Conservation (phyloP, 2,888 invertebrate genomes). For the Eueremaeus valkanovi region DNA sequence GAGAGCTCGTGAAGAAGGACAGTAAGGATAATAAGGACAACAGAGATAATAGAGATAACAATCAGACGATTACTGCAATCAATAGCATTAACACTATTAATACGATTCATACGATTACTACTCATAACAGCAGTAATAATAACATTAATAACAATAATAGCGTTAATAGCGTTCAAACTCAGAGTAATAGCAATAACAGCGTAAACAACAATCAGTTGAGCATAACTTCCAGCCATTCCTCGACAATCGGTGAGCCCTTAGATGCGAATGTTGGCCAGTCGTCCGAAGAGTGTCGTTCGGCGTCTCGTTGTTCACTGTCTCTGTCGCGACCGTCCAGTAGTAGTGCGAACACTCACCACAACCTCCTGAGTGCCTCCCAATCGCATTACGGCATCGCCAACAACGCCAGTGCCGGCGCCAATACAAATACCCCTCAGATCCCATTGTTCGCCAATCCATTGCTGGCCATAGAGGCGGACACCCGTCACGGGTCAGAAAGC, state of each 20-base stretch:
- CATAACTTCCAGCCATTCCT: conserved; percentile 6
- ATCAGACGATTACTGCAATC: not conserved
- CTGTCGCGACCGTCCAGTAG: conserved; percentile 36
- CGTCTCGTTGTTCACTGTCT: conserved; percentile 21
- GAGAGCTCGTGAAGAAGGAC: conserved; percentile 46
- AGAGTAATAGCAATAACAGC: conserved; percentile 11
- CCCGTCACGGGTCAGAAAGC: conserved; percentile 41
- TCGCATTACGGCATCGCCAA: conserved; percentile 36
- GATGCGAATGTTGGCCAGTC: not conserved
- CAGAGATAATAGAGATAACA: not conserved
- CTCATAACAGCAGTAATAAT: not conserved
- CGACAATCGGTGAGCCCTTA: conserved; percentile 4
- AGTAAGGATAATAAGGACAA: not conserved
- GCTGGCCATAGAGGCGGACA: conserved; percentile 47
- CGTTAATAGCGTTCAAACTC: conserved; percentile 3
- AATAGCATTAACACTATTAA: not conserved
- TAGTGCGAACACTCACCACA: conserved; percentile 8
- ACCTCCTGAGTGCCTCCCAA: conserved; percentile 14
- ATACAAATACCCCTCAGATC: conserved; percentile 10
- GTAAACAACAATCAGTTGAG: conserved; percentile 20
- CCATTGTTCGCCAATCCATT: conserved; percentile 47
- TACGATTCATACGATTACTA: not conserved
- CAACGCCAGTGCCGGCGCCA: not conserved
- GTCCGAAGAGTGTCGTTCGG: not conserved
- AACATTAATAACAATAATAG: not conserved